These are phyloP conservation scores for Trichoplusia ni DNA, from an alignment of 1,140 invertebrate species.

Conservation along the genomic window DNA sequence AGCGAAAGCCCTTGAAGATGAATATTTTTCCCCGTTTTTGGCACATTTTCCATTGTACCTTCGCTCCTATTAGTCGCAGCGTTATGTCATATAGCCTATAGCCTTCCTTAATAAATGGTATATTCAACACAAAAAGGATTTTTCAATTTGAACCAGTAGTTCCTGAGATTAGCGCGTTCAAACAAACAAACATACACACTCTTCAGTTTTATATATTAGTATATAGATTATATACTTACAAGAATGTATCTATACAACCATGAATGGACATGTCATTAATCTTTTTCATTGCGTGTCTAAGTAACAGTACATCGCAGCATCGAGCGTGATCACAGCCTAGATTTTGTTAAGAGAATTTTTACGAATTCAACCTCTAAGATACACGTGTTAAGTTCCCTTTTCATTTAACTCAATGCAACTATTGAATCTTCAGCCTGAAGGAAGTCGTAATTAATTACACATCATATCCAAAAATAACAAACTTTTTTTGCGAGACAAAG, in stretches of 20 bases:
- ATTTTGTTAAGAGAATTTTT: neutral
- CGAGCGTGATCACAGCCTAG: neutral
- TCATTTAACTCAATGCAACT: neutral
- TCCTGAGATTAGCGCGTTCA: too few relatives aligned
- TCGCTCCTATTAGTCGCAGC: too few relatives aligned
- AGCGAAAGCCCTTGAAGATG: too few relatives aligned
- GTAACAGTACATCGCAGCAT: neutral
- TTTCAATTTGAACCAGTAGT: too few relatives aligned
- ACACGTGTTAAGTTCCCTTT: neutral
- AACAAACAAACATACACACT: neutral
- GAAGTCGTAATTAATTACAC: conserved; percentile 14
- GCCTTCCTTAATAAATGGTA: too few relatives aligned
- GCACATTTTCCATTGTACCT: too few relatives aligned
- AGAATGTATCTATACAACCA: neutral
- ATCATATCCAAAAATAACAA: neutral
- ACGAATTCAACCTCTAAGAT: neutral
- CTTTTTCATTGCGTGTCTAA: conserved; percentile 2
- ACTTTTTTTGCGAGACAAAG: neutral
- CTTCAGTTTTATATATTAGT: neutral
- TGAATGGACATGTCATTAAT: conserved; percentile 15
- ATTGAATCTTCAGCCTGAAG: neutral
- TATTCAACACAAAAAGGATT: too few relatives aligned
- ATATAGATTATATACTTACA: neutral
- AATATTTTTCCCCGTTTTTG: too few relatives aligned
- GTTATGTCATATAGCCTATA: too few relatives aligned